phyloP scores from a whole-genome alignment of 1,140 invertebrate genomes.

The Whitmania pigra region DNA sequence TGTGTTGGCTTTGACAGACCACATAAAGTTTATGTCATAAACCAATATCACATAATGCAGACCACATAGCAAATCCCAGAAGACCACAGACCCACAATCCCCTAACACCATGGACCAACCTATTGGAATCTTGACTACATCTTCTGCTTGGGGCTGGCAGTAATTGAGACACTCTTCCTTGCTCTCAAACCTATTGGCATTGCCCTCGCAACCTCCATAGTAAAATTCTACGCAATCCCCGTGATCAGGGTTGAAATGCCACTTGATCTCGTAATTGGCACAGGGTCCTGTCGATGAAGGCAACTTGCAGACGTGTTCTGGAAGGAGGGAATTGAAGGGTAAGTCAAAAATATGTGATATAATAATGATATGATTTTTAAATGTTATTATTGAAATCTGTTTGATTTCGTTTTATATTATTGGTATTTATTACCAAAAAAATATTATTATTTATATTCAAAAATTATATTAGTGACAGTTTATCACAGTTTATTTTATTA shows the following conservation, averaged over 20 bases:
- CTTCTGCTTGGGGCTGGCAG: not conserved
- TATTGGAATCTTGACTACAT: not conserved
- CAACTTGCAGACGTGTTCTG: constrained; percentile 24
- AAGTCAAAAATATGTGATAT: too few relatives aligned
- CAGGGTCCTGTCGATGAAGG: constrained; percentile 52
- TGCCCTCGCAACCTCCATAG: constrained; percentile 41
- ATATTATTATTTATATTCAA: too few relatives aligned
- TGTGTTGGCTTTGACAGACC: not conserved
- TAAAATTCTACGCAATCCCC: constrained; percentile 35
- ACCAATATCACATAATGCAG: not conserved
- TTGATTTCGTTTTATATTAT: too few relatives aligned
- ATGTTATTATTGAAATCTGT: too few relatives aligned
- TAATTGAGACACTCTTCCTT: constrained; percentile 35
- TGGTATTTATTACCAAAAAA: too few relatives aligned
- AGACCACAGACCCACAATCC: not conserved
- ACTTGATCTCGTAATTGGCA: constrained; percentile 43
- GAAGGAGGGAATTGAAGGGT: constrained; percentile 9
- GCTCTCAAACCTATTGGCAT: constrained; percentile 41
- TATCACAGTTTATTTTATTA: too few relatives aligned
- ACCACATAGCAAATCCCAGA: not conserved
- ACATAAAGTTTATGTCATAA: not conserved
- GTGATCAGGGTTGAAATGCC: constrained; percentile 31
- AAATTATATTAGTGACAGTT: too few relatives aligned
- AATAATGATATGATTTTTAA: too few relatives aligned
- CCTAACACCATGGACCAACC: not conserved